Conservation (phyloP, 30 jellyfish, hydroid and myxozoan genomes). For the Haliclystus octoradiatus region DNA sequence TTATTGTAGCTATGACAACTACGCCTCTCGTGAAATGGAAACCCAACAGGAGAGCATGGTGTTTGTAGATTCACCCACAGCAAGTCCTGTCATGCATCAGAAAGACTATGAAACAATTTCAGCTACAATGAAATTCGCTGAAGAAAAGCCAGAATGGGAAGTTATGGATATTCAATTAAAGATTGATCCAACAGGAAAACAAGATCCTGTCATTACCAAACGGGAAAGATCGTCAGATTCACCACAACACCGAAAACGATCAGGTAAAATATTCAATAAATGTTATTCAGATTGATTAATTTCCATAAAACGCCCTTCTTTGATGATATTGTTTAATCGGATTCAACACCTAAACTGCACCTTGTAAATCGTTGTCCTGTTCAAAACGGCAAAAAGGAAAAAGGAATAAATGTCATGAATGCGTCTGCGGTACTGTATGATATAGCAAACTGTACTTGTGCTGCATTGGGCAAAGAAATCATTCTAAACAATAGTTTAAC, state of each 20-base stretch:
- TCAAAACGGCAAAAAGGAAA: too few species aligned
- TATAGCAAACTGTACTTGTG: too few species aligned
- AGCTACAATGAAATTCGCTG: slow-evolving; percentile 54
- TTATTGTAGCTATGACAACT: not conserved
- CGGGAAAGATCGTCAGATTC: slow-evolving; percentile 21
- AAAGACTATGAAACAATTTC: slow-evolving; percentile 78
- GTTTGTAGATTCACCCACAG: slow-evolving; percentile 23
- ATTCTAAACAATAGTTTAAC: too few species aligned
- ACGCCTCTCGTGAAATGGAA: slow-evolving; percentile 14
- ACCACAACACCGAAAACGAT: not conserved
- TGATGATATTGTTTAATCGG: too few species aligned
- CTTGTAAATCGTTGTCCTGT: too few species aligned
- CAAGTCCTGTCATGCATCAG: slow-evolving; percentile 17
- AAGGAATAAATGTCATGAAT: too few species aligned
- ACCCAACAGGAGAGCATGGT: slow-evolving; percentile 31
- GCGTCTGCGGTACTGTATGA: too few species aligned
- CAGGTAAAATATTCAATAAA: too few species aligned
- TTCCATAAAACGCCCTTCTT: too few species aligned
- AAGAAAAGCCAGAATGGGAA: slow-evolving; percentile 92
- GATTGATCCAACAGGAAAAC: slow-evolving; percentile 88
- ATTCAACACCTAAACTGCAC: too few species aligned
- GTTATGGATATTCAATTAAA: slow-evolving; percentile 80
- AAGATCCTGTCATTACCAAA: slow-evolving; percentile 84
- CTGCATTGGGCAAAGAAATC: too few species aligned
- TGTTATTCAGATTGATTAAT: too few species aligned